Evolutionary conservation across 2,888 invertebrate genomes (phyloP).

Genomic region (Mesorhabditis sp.): DNA sequence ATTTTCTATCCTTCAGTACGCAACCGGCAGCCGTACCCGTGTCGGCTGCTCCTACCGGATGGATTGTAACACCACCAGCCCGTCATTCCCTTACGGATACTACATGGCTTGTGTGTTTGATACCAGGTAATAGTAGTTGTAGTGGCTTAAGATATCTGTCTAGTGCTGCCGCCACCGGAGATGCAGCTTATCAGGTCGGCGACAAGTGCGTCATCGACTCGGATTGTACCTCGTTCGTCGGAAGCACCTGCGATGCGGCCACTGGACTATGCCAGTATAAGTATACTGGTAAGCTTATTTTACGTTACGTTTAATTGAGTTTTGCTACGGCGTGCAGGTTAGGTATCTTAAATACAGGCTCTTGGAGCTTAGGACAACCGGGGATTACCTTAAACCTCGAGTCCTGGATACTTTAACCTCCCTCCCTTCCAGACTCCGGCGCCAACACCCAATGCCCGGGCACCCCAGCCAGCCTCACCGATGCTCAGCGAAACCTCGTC

Average conservation of each 20-base stretch:
- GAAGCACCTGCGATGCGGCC: not conserved
- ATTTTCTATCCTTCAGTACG: not conserved
- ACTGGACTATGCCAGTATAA: not conserved
- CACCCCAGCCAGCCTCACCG: not conserved
- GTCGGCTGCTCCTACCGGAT: not conserved
- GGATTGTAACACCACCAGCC: not conserved
- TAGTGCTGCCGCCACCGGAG: not conserved
- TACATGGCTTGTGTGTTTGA: not conserved
- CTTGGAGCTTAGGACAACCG: no score
- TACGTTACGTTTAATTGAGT: no score
- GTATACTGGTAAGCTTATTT: not conserved
- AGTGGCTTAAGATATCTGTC: not conserved
- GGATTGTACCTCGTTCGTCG: not conserved
- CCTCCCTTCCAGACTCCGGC: not conserved
- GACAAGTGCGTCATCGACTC: not conserved
- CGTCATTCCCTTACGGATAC: not conserved
- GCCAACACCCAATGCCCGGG: not conserved
- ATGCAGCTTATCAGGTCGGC: not conserved
- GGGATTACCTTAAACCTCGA: no score
- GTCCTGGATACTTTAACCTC: not conserved
- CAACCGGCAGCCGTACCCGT: not conserved
- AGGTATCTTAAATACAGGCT: no score
- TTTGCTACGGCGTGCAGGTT: no score
- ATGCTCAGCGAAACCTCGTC: not conserved
- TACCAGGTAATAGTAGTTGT: not conserved